Evolutionary conservation across 1,140 invertebrate species (phyloP), one percentile per base, ranked within the genome.

Genomic region (Caenorhabditis brenneri): DNA sequence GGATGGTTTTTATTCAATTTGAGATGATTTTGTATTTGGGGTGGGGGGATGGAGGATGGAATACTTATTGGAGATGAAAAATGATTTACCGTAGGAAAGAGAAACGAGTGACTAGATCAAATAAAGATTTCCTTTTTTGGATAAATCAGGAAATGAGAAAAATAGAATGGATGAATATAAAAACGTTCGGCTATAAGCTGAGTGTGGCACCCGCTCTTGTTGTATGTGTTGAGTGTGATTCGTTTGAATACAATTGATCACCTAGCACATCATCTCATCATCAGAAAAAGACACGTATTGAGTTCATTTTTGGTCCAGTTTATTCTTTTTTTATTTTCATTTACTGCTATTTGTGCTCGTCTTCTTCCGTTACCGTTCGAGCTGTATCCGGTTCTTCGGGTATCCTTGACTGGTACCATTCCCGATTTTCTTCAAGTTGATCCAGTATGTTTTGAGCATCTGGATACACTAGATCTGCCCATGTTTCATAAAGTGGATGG

Each of bases 401-500:
- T 39, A 90, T 90, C 27, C 90, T 36, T 7, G 87, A 84, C 46
- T 88, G 80, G 84, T 98, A 99, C 94, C 96, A 99, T 92, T 99
- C 96, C 74, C 97, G 93, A 92, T 99, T 99, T 91, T 98, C 96
- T 92, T 99, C 97, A 82, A 99, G 92, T 5, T 95, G 97, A 91
- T 99, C 97, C 60, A 99, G 92, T 87, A 99, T 99, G 78, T 97
- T 95, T 92, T 98, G 96, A 12, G 97, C 97, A 91, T 99, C 97
- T 0, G 97, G 97, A 92, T 98, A 96, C 2, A 99, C 97, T 39
- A 99, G 92, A 91, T 99, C 97, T 15, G 96, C 97, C 97, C 97
- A 99, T 4, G 97, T 99, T 91, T 99, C 97, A 96, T 96, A 99
- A 24, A 99, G 92, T 9, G 97, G 97, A 92, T 99, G 97, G 4